These are phyloP conservation scores for Spheniscus humboldti DNA, from an alignment of 2,797 vertebrate genomes.

Conservation along the genomic window DNA sequence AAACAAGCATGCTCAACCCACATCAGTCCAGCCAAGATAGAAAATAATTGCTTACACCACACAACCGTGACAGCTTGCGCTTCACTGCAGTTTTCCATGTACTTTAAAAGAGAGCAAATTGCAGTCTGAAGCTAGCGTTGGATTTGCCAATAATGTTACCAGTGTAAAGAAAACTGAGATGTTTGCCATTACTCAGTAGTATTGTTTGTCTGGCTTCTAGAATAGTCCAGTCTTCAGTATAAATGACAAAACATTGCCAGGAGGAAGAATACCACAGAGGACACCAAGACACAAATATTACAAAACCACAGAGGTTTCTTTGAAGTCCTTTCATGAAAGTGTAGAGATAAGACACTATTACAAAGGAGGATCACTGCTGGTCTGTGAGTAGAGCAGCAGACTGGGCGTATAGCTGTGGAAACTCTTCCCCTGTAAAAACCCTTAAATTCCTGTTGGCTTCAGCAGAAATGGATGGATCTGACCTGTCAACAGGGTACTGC, in stretches of 20 bases:
- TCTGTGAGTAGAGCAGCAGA: background rate
- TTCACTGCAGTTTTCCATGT: background rate
- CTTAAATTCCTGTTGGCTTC: background rate
- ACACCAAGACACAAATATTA: background rate
- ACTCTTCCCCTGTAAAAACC: background rate
- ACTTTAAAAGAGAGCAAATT: background rate
- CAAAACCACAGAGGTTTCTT: background rate
- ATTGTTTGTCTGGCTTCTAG: background rate
- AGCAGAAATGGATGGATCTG: background rate
- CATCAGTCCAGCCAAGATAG: background rate
- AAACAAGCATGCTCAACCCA: background rate
- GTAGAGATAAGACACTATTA: background rate
- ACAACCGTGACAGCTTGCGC: background rate
- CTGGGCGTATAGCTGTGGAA: background rate
- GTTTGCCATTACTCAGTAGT: background rate
- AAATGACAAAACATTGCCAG: background rate
- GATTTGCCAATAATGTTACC: background rate
- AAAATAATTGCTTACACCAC: background rate
- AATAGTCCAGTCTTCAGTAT: background rate
- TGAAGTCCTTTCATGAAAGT: background rate
- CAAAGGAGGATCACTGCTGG: background rate
- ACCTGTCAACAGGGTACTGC: background rate
- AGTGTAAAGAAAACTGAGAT: background rate
- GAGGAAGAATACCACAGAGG: background rate
- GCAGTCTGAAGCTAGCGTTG: background rate